Conservation (phyloP, 30 jellyfish, hydroid and myxozoan species). For the Rhopilema esculentum region DNA sequence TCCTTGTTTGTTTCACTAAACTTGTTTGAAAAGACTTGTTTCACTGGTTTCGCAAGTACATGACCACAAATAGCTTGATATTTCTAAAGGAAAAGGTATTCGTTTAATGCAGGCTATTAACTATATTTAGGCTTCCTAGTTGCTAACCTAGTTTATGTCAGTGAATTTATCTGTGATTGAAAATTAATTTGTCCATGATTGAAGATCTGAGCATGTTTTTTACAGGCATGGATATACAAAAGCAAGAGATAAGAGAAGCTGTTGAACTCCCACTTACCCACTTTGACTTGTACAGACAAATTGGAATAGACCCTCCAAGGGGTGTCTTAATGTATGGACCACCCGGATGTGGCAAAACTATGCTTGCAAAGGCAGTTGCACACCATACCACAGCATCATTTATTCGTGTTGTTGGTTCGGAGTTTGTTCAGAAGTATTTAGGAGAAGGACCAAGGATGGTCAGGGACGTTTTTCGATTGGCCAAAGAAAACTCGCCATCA, state of each 20-base stretch:
- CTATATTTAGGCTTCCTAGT: too few relatives aligned
- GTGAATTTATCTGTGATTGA: too few relatives aligned
- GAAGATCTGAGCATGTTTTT: too few relatives aligned
- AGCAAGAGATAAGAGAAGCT: slow-evolving; percentile 98
- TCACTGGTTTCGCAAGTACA: too few relatives aligned
- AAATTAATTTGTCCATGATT: too few relatives aligned
- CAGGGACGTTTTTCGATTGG: slow-evolving; percentile 95
- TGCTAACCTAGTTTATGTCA: too few relatives aligned
- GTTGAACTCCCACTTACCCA: slow-evolving; percentile 97
- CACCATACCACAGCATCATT: slow-evolving; percentile 98
- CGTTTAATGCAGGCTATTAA: too few relatives aligned
- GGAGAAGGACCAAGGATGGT: slow-evolving; percentile 99
- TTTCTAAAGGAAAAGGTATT: too few relatives aligned
- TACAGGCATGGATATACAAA: slow-evolving; percentile 96
- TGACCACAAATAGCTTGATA: too few relatives aligned
- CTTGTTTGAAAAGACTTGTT: too few relatives aligned
- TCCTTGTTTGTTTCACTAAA: too few relatives aligned
- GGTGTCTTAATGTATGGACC: slow-evolving; percentile 99
- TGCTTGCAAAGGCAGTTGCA: slow-evolving; percentile 99
- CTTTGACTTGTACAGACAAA: slow-evolving; percentile 90
- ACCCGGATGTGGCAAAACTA: slow-evolving; percentile 98
- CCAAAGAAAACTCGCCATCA: slow-evolving; percentile 97
- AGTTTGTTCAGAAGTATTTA: slow-evolving; percentile 94
- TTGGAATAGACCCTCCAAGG: slow-evolving; percentile 99
- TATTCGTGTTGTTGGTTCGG: slow-evolving; percentile 97